Percentiles rank a stretch among this genome's conserved stretches.
These are phyloP conservation scores for Drosophila borborema DNA, from an alignment of 2,888 invertebrate genomes.

Conservation along the genomic window DNA sequence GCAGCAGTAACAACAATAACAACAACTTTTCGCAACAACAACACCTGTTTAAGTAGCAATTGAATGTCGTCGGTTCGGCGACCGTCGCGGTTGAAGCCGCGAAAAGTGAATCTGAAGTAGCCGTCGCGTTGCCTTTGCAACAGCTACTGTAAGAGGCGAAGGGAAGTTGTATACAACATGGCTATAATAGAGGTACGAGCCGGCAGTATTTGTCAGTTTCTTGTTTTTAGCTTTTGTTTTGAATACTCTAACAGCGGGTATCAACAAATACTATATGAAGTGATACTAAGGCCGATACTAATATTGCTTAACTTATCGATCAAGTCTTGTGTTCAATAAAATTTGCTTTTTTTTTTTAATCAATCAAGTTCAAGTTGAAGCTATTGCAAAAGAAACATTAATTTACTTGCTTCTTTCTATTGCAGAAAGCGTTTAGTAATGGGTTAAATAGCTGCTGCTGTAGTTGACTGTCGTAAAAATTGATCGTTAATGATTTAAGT, in stretches of 20 bases:
- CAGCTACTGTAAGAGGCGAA: background rate
- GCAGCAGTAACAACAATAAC: background rate
- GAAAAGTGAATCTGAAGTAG: slow-evolving; percentile 62
- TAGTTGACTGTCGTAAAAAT: background rate
- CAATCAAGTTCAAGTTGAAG: background rate
- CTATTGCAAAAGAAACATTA: background rate
- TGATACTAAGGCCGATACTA: background rate
- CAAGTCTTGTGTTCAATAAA: background rate
- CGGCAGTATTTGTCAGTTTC: slow-evolving; percentile 28
- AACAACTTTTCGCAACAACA: slow-evolving; percentile 9
- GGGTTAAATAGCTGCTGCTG: background rate
- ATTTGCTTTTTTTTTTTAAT: background rate
- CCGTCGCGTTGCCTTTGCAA: background rate
- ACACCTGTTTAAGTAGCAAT: slow-evolving; percentile 38
- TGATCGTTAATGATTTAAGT: background rate
- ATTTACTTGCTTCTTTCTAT: background rate
- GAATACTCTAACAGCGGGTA: slow-evolving; percentile 5
- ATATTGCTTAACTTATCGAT: background rate
- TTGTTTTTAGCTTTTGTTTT: slow-evolving; percentile 29
- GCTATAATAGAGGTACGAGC: slow-evolving; percentile 1
- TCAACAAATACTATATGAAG: background rate
- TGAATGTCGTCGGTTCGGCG: slow-evolving; percentile 49
- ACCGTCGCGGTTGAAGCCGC: slow-evolving; percentile 44
- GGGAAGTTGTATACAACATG: slow-evolving; percentile 1
- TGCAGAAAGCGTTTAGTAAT: background rate